These are phyloP conservation scores for Hydroisotoma schaefferi DNA, from an alignment of 2,888 invertebrate species.

Conservation along the genomic window DNA sequence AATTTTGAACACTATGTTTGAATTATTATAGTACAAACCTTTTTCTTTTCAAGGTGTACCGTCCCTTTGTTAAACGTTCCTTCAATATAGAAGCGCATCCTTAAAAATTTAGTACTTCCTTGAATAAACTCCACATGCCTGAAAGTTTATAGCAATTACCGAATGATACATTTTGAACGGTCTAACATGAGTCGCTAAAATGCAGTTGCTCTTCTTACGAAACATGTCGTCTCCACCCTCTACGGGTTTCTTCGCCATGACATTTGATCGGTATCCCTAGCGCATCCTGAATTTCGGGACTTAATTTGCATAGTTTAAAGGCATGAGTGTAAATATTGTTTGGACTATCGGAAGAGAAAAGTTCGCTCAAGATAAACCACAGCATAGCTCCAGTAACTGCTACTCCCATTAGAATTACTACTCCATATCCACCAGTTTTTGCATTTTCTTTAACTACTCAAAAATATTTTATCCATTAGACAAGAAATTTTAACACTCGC, in stretches of 20 bases:
- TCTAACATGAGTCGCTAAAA: background rate
- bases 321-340: conserved; percentile 77
- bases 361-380: conserved; percentile 76
- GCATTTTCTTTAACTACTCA: conserved; percentile 78
- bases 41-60: conserved; percentile 75
- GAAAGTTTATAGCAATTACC: conserved; percentile 46
- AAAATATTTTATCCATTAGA: background rate
- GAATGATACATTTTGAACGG: background rate
- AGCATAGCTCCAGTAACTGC: conserved; percentile 78
- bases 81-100: conserved; percentile 87
- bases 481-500: conserved; percentile 1
- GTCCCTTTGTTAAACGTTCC: conserved; percentile 76
- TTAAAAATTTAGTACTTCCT: conserved; percentile 72
- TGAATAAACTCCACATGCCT: conserved; percentile 70
- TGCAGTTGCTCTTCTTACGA: conserved; percentile 53
- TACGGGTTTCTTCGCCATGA: conserved; percentile 78
- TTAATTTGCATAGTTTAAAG: conserved; percentile 68
- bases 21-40: conserved; percentile 51
- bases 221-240: conserved; percentile 78
- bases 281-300: conserved; percentile 72
- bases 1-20: background rate
- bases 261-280: conserved; percentile 86
- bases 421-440: conserved; percentile 80
- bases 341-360: conserved; percentile 83
- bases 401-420: conserved; percentile 74